Evolutionary conservation across 2,113 vertebrate species (phyloP).

Genomic region (Casuarius casuarius): DNA sequence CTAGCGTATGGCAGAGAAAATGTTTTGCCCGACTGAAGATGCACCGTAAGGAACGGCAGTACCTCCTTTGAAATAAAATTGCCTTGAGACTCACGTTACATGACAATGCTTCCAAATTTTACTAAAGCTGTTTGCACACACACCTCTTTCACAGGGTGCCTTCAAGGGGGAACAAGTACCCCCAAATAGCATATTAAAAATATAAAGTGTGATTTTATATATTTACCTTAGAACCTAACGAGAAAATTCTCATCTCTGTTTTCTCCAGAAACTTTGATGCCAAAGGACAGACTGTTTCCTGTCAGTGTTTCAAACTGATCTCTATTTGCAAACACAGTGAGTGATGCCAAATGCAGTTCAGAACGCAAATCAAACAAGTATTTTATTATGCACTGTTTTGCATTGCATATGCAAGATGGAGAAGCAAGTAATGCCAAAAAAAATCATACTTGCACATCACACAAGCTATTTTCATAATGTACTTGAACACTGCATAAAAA

Average conservation of each 20-base stretch:
- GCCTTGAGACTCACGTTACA: not conserved
- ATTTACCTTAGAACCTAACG: not conserved
- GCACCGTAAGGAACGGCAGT: not conserved
- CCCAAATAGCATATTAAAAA: not conserved
- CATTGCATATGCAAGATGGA: conserved; percentile 16
- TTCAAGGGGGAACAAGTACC: not conserved
- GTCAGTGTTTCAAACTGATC: conserved; percentile 23
- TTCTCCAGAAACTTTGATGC: conserved; percentile 3
- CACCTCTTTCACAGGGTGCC: not conserved
- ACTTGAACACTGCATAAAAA: conserved; percentile 29
- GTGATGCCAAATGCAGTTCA: conserved; percentile 7
- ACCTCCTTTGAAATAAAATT: not conserved
- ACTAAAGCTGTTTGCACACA: not conserved
- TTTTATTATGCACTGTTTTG: conserved; percentile 20
- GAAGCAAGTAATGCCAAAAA: conserved; percentile 9
- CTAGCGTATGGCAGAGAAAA: not conserved
- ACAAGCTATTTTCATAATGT: conserved; percentile 32
- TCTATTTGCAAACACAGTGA: conserved; percentile 46
- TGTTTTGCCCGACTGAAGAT: not conserved
- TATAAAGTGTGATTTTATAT: not conserved
- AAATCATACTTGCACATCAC: not conserved
- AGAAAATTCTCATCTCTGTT: not conserved
- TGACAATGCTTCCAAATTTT: not conserved
- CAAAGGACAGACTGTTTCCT: conserved; percentile 52
- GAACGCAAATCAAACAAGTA: conserved; percentile 22